Base-by-base conservation (phyloP, 2,113 vertebrate species). In the Reinhardtius hippoglossoides region DNA sequence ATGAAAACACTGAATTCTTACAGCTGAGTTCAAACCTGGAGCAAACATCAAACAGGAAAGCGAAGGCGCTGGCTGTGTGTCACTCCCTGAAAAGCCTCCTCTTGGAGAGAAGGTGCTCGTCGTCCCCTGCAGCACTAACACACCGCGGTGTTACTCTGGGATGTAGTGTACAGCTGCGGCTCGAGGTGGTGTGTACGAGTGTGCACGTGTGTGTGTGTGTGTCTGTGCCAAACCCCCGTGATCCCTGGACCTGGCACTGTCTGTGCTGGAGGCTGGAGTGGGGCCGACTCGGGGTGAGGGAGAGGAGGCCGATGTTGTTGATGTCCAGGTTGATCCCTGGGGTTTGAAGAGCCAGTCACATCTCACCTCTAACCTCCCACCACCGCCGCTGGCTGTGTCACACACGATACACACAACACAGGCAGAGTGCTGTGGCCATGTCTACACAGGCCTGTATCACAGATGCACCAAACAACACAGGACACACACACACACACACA, bases 321-420 rank as follows among this genome's bases (percentile, higher is more conserved):
- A 82, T 80, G 81, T 80, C 13, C 13, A 74, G 66, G 66, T 44
- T 75, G 35, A 88, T 84, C 84, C 80, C 71, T 9, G 26, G 64
- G 74, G 80, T 83, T 80, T 60, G 37, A 79, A 70, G 70, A 79
- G 76, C 46, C 23, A 21, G 76, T 18, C 71, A 21, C 23, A 77
- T 27, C 68, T 77, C 58, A 88, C 80, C 81, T 70, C 70, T 81
- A 20, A 79, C 82, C 84, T 65, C 56, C 66, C 64, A 74, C 64
- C 44, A 56, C 14, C 4, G 46, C 80, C 71, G 55, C 65, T 42
- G 74, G 83, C 64, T 76, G 54, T 58, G 54, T 42, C 55, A 40
- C 61, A 55, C 3, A 27, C 31, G 18, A 1, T 16, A 37, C 26
- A 26, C 24, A 21, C 48, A 31, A 26, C 56, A n/a, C 5, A 61